Evolutionary conservation across 2,113 vertebrate genomes (phyloP).

Genomic region (Mungos mungo): DNA sequence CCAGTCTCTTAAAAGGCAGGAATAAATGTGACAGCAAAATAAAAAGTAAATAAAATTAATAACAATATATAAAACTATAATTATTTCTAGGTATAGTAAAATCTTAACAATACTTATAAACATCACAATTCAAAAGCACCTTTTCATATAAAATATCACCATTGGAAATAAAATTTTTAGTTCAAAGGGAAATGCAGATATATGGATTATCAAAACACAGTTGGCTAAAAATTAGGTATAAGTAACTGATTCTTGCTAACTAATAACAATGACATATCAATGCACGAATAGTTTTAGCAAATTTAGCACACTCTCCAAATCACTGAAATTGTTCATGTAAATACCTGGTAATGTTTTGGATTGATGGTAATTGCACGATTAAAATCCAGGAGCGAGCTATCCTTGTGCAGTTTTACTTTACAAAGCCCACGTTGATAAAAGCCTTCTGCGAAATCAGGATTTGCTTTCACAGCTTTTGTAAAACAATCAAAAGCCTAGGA

Average conservation of each 20-base stretch:
- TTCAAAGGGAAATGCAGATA: not conserved
- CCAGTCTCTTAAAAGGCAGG: not conserved
- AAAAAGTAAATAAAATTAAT: conserved; percentile 3
- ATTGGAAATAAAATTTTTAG: conserved; percentile 13
- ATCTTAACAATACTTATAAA: not conserved
- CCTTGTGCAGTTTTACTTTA: conserved; percentile 82
- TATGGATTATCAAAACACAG: conserved; percentile 19
- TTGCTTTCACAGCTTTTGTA: conserved; percentile 81
- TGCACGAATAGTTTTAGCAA: not conserved
- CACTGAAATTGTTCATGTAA: conserved; percentile 23
- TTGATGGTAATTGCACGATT: conserved; percentile 84
- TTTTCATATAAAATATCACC: not conserved
- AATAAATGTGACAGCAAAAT: not conserved
- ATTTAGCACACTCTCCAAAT: conserved; percentile 48
- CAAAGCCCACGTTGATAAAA: conserved; percentile 88
- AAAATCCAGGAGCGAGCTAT: conserved; percentile 84
- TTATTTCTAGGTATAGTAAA: not conserved
- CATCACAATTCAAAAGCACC: not conserved
- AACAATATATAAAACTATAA: not conserved
- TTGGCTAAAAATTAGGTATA: not conserved
- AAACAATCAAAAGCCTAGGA: conserved; percentile 85
- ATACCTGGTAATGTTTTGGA: conserved; percentile 88
- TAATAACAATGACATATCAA: not conserved
- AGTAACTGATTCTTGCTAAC: not conserved
- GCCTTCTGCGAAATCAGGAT: conserved; percentile 83